These are phyloP conservation scores for Acanthochromis polyacanthus DNA, from an alignment of 2,113 vertebrate species.

Conservation along the genomic window DNA sequence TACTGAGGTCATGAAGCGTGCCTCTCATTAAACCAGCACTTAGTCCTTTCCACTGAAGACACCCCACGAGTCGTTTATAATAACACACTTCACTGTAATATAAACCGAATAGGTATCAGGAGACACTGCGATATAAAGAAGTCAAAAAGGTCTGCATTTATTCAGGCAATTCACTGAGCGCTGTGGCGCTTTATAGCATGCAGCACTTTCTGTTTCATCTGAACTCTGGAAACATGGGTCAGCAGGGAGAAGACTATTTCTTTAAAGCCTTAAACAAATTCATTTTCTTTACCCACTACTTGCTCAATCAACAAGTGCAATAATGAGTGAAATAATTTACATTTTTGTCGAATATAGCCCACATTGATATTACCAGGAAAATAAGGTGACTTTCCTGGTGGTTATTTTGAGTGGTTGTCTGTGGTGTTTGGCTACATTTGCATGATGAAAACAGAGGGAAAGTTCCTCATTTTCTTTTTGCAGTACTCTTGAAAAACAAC, in stretches of 20 bases:
- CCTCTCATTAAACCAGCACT: conserved; percentile 71
- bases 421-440: not conserved
- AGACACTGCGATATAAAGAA: conserved; percentile 52
- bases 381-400: not conserved
- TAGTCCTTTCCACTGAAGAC: conserved; percentile 56
- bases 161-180: conserved; percentile 45
- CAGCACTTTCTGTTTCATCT: conserved; percentile 59
- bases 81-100: conserved; percentile 66
- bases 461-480: too few relatives aligned
- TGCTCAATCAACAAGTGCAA: conserved; percentile 5
- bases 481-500: too few relatives aligned
- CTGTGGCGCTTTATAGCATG: conserved; percentile 66
- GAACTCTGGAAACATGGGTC: conserved; percentile 55
- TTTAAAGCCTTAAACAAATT: conserved; percentile 40
- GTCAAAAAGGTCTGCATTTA: conserved; percentile 70
- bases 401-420: not conserved
- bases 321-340: conserved; percentile 15
- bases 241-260: conserved; percentile 38
- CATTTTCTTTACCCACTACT: conserved; percentile 11
- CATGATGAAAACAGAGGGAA: too few relatives aligned
- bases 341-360: conserved; percentile 1
- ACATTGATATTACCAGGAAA: conserved; percentile 13
- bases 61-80: conserved; percentile 63
- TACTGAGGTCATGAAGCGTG: conserved; percentile 55
- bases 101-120: conserved; percentile 67